Evolutionary conservation across 2,797 vertebrate species (phyloP), one percentile per base, ranked within the genome.

Genomic region (Chloroceryle inda): DNA sequence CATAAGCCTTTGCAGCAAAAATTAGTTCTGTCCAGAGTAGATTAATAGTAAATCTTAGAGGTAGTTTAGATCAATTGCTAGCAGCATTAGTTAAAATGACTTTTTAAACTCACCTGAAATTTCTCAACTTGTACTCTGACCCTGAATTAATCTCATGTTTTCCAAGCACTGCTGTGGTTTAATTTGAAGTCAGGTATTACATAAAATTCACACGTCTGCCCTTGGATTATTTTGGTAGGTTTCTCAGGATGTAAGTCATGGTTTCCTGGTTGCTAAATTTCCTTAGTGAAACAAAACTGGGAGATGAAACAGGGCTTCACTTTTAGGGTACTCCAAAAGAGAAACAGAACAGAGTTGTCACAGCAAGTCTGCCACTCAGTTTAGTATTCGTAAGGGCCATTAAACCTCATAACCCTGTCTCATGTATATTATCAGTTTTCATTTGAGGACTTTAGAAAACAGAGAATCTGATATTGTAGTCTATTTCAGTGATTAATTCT

Each of bases 11-110:
- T 7, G 4, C 31, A 78, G 35, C 22, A 96, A 85, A 59, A 77
- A 69, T 6, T 56, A 44, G 24, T 89, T 89, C 88, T 64, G 62
- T 35, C 19, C 17, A 37, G 44, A 92, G 52, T 29, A 95, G 67
- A 88, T 87, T 91, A 88, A 92, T 37, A 91, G n/a, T 33, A 88
- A 92, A 91, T 92, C 56, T 96, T 83, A 92, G 24, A 75, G 42
- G 22, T 61, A 87, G 91, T 71, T 94, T 92, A 94, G 69, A 82
- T 94, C 79, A 94, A 26, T 69, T 75, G 19, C 15, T 82, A 93
- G 84, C 56, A 85, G n/a, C n/a, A 71, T 94, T 78, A 85, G 14
- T 61, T 59, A 33, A 69, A 89, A 87, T 62, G 19, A 56, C 40
- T 80, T 94, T 84, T 86, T 61, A 62, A 94, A 94, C 45, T 92